Evolutionary conservation across 1,140 invertebrate genomes (phyloP).

Genomic region (Phortica variegata): DNA sequence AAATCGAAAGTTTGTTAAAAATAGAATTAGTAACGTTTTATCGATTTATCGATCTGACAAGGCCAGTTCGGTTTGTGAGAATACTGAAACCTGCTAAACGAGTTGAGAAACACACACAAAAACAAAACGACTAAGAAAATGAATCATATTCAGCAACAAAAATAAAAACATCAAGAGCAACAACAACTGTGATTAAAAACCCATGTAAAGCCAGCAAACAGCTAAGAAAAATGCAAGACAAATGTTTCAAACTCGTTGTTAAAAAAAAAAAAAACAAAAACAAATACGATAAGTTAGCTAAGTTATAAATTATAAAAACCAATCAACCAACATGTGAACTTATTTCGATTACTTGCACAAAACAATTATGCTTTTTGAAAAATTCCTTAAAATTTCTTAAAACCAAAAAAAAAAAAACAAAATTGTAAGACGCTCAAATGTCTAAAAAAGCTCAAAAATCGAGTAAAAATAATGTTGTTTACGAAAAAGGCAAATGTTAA

Average conservation of each 20-base stretch:
- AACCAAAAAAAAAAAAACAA: slow-evolving; percentile 12
- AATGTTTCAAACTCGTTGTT: slow-evolving; percentile 22
- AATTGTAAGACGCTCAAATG: slow-evolving; percentile 27
- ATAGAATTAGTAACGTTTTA: too few species aligned
- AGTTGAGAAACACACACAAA: too few species aligned
- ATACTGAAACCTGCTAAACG: slow-evolving; percentile 24
- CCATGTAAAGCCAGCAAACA: slow-evolving; percentile 27
- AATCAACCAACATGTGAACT: slow-evolving; percentile 43
- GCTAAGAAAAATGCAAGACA: slow-evolving; percentile 24
- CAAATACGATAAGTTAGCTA: slow-evolving; percentile 39
- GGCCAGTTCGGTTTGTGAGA: too few species aligned
- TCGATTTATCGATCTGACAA: too few species aligned
- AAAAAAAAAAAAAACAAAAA: slow-evolving; percentile 19
- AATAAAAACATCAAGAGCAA: slow-evolving; percentile 51
- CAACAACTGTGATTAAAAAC: slow-evolving; percentile 52
- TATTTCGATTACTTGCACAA: slow-evolving; percentile 40
- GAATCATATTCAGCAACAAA: slow-evolving; percentile 4
- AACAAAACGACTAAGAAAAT: slow-evolving; percentile 1
- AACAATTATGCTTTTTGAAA: slow-evolving; percentile 1
- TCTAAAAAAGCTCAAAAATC: too few species aligned
- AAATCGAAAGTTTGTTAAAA: slow-evolving; percentile 31
- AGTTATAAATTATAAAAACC: slow-evolving; percentile 37
- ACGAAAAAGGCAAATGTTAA: slow-evolving; percentile 51
- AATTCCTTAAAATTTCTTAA: neutral
- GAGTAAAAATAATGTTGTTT: too few species aligned